phyloP scores from a whole-genome alignment of 2,113 vertebrate species.

The Albula goreensis region DNA sequence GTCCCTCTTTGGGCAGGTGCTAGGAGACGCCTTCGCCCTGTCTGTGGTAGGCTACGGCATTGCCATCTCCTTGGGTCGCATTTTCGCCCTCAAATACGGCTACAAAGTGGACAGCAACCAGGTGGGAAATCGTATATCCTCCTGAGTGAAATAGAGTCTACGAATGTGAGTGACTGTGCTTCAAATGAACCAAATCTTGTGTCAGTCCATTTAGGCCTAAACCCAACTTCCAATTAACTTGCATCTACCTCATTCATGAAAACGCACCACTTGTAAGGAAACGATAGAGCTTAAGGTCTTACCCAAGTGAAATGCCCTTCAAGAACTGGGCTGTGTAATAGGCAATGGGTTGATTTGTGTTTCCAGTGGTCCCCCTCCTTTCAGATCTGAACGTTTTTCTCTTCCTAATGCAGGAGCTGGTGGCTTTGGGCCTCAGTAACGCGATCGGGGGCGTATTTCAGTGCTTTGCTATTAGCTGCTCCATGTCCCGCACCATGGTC shows the following conservation, averaged over 20 bases:
- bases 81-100: slow-evolving; percentile 90
- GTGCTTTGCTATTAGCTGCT: slow-evolving; percentile 89
- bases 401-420: slow-evolving; percentile 76
- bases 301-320: no score
- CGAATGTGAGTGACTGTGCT: background rate
- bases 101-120: slow-evolving; percentile 96
- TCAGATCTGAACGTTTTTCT: background rate
- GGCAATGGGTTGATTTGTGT: background rate
- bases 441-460: slow-evolving; percentile 84
- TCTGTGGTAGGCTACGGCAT: slow-evolving; percentile 90
- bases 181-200: no score
- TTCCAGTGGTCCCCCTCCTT: background rate
- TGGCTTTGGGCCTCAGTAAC: slow-evolving; percentile 87
- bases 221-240: no score
- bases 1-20: slow-evolving; percentile 71
- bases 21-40: slow-evolving; percentile 87
- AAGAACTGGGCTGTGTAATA: background rate
- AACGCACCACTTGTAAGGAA: no score
- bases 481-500: slow-evolving; percentile 90
- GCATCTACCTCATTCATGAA: no score
- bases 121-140: slow-evolving; percentile 60
- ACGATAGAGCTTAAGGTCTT: no score
- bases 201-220: no score
- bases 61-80: slow-evolving; percentile 90
- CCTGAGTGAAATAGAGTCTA: background rate